A percentile compares a stretch with the other conserved stretches of the same genome.
phyloP scores from a whole-genome alignment of 1,140 invertebrate genomes.

The Cotesia vestalis region DNA sequence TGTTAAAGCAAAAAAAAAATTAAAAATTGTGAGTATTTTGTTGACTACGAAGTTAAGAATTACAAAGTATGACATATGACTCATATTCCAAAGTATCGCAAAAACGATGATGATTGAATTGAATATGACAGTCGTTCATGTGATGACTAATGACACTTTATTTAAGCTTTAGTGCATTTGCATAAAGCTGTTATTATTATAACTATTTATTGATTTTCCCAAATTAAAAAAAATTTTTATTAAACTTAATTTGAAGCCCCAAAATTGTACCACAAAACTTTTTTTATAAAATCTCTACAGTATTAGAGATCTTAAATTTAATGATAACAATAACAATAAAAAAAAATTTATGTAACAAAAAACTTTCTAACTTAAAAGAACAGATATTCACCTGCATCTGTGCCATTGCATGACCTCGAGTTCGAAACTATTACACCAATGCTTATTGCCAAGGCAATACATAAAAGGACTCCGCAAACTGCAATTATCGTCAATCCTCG shows the following conservation, averaged over 20 bases:
- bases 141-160: slow-evolving; percentile 35
- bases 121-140: too few species aligned
- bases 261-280: too few species aligned
- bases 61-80: too few species aligned
- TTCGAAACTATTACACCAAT: slow-evolving; percentile 69
- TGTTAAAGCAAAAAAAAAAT: too few species aligned
- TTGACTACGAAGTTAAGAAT: too few species aligned
- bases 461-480: slow-evolving; percentile 71
- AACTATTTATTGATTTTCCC: neutral
- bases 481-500: slow-evolving; percentile 75
- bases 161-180: slow-evolving; percentile 15
- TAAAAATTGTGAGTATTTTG: too few species aligned
- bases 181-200: neutral
- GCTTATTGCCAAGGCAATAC: slow-evolving; percentile 73
- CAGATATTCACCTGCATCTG: slow-evolving; percentile 34
- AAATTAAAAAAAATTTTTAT: too few species aligned
- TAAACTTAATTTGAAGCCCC: too few species aligned
- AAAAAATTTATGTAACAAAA: slow-evolving; percentile 11
- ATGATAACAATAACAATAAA: neutral
- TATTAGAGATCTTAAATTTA: neutral
- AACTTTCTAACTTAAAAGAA: neutral
- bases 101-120: too few species aligned
- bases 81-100: too few species aligned
- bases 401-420: slow-evolving; percentile 45
- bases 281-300: too few species aligned